Base-by-base conservation (phyloP, 2,797 vertebrate species). In the Gymnodraco acuticeps region DNA sequence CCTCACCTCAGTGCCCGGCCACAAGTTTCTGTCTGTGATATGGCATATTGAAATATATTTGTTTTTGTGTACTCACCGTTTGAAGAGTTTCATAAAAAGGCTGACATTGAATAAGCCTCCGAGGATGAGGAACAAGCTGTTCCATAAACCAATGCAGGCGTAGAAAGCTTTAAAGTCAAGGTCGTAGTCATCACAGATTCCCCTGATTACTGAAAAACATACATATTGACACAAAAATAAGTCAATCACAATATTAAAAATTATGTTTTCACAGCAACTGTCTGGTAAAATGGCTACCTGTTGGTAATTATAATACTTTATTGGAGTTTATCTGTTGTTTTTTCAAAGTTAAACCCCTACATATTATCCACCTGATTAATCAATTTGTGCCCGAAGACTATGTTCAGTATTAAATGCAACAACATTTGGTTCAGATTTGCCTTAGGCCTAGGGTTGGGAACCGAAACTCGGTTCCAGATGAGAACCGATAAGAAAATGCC, bases 121-220 rank as follows among this genome's bases (percentile, higher is more conserved):
- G 0, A 98, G 91, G 13, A 96, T 91, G 3, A 99, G 96, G 90
- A 99, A 98, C 75, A 97, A 94, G 77, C 97, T 97, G 91, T 98
- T 99, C 97, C 98, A 99, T 75, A 98, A 94, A 72, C 98, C 97
- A 1, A 96, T 97, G 95, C 97, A 99, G 10, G 97, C 96, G 0
- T 98, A 99, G 93, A 99, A 99, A 48, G 97, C 95, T 14, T 91
- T 91, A 80, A 99, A 99, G 89, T 98, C 94, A 41, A 98, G 92
- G 31, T 94, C 55, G 78, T 98, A 98, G 90, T 98, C 97, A 0
- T 96, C 96, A 55, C 97, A 99, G 90, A 99, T 97, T 27, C 96
- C 96, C 61, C 92, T 90, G 91, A 99, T 99, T 79, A 98, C 97
- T 99, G 84, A 46, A 68, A 77, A 74, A 17, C 51, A 83, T 41